phyloP scores from a whole-genome alignment of 2,888 invertebrate genomes.

The Biston betularia region DNA sequence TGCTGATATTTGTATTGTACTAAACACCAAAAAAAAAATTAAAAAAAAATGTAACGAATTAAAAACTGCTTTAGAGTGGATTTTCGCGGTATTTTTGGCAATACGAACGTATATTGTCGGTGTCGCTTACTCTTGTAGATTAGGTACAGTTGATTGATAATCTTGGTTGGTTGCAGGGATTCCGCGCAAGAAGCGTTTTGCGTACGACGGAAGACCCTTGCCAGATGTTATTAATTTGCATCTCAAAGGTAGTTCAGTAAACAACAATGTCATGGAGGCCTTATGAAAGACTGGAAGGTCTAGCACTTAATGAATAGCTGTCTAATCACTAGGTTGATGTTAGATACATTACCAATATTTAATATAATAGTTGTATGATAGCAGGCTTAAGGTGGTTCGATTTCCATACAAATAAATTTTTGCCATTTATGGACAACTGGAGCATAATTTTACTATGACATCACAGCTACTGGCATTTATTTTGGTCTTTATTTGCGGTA shows the following conservation, averaged over 20 bases:
- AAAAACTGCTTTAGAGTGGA: no score
- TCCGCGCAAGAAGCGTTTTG: slow-evolving; percentile 69
- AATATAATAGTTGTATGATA: not conserved
- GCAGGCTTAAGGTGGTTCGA: no score
- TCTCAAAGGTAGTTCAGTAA: slow-evolving; percentile 74
- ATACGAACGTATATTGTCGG: not conserved
- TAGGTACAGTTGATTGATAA: not conserved
- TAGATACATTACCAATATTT: not conserved
- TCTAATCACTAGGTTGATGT: not conserved
- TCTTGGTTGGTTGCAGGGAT: slow-evolving; percentile 60
- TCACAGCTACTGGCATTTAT: no score
- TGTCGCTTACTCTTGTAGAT: not conserved
- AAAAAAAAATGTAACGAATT: no score
- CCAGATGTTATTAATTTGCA: slow-evolving; percentile 80
- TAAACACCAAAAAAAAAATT: no score
- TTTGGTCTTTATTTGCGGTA: no score
- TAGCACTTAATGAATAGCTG: slow-evolving; percentile 33
- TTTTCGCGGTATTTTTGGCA: no score
- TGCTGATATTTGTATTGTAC: no score
- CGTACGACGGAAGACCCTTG: slow-evolving; percentile 77
- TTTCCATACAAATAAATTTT: no score
- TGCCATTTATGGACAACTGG: no score
- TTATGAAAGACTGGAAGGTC: slow-evolving; percentile 31
- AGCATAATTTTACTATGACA: no score
- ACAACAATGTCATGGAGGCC: slow-evolving; percentile 27